Base-by-base conservation (phyloP, 2,797 vertebrate genomes). In the Poecilia velifera region DNA sequence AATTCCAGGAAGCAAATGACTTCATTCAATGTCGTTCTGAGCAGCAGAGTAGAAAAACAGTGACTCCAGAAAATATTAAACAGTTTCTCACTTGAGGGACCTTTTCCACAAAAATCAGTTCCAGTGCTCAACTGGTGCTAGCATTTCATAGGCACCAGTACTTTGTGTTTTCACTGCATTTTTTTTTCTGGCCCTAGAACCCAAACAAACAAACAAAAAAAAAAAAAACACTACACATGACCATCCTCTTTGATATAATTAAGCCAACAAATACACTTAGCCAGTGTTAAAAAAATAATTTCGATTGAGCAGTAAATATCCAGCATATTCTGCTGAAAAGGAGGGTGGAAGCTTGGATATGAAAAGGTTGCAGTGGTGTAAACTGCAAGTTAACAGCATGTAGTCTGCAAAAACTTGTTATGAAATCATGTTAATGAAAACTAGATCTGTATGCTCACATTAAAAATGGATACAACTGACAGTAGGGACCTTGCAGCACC, bases 311-410 rank as follows among this genome's bases (percentile, higher is more conserved):
- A 20, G 16, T 64, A 68, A 71, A 46, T 45, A 72, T 13, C 14
- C n/a, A 62, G 22, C n/a, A 76, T 45, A 7, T 36, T 76, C 66
- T 78, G 43, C 6, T 49, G 72, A 18, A n/a, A n/a, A n/a, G n/a
- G n/a, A n/a, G n/a, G n/a, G n/a, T n/a, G n/a, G n/a, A n/a, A 20
- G 8, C 71, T 28, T 49, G 13, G 22, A 73, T 64, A 6, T 64
- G 28, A 39, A 41, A 39, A 49, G 25, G 10, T 46, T 34, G 59
- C 59, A 64, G 14, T 64, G 59, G 31, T 64, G 59, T 31, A 64
- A 64, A 34, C 59, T 36, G 59, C 31, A 64, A 64, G 59, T 34
- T 64, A 34, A 62, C 14, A 34, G 28, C n/a, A 62, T 62, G 59
- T 31, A 18, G 31, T 18, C 59, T 0, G 7, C 59, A 14, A 6